Evolutionary conservation across 2,888 invertebrate genomes (phyloP).

Genomic region (Leptopilina myrica): DNA sequence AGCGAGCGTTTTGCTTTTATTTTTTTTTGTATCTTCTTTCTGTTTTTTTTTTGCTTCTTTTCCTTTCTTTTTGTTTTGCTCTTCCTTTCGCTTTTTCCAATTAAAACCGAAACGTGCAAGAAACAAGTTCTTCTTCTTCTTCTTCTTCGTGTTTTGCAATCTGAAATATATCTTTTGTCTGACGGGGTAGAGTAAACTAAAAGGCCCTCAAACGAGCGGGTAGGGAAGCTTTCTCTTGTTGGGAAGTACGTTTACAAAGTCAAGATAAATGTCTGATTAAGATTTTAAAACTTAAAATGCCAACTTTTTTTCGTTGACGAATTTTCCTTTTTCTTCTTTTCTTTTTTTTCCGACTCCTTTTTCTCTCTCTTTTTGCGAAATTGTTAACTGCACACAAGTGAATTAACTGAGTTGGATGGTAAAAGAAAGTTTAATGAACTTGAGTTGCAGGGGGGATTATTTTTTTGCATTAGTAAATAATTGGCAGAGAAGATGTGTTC

Average conservation of each 20-base stretch:
- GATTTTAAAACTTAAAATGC: background rate
- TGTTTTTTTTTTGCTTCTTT: too few relatives aligned
- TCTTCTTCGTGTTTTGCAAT: conserved; percentile 8
- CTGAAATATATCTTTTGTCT: conserved; percentile 24
- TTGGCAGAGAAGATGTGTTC: too few relatives aligned
- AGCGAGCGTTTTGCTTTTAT: background rate
- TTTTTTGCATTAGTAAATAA: too few relatives aligned
- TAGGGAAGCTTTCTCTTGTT: background rate
- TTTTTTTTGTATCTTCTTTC: background rate
- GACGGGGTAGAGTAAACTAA: background rate
- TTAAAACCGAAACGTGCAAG: conserved; percentile 19
- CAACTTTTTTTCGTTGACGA: background rate
- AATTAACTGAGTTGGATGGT: background rate
- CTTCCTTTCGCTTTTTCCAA: conserved; percentile 11
- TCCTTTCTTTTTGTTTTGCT: background rate
- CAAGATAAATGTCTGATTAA: conserved; percentile 20
- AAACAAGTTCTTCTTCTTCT: background rate
- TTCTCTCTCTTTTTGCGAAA: background rate
- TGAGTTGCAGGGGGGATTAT: background rate
- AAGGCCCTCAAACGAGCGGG: conserved; percentile 12
- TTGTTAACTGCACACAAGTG: background rate
- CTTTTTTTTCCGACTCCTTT: too few relatives aligned
- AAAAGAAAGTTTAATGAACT: background rate
- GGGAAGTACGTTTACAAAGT: conserved; percentile 20
- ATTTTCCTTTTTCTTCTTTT: conserved; percentile 28